phyloP scores from a whole-genome alignment of 1,140 invertebrate species.

The Cydia splendana region DNA sequence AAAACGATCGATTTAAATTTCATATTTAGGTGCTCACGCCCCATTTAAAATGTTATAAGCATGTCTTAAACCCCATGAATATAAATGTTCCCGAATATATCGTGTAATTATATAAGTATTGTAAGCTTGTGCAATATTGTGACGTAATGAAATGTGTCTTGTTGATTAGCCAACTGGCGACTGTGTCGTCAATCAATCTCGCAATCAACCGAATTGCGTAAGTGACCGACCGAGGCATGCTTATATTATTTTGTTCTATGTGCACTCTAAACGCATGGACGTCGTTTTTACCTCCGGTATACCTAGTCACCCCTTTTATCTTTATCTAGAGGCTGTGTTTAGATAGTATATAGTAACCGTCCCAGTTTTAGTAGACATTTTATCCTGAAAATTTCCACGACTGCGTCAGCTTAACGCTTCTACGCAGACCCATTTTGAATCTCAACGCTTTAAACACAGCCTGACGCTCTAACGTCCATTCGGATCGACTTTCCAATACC shows the following conservation, averaged over 20 bases:
- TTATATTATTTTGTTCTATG: constrained; percentile 56
- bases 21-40: not conserved
- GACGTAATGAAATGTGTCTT: constrained; percentile 74
- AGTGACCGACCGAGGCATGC: constrained; percentile 81
- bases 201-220: constrained; percentile 94
- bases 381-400: not conserved
- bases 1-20: not conserved
- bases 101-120: constrained; percentile 19
- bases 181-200: constrained; percentile 93
- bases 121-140: constrained; percentile 69
- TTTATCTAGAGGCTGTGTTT: constrained; percentile 33
- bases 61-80: not conserved
- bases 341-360: constrained; percentile 39
- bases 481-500: not conserved
- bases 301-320: constrained; percentile 27
- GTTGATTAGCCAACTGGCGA: constrained; percentile 91
- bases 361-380: constrained; percentile 7
- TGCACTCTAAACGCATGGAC: constrained; percentile 67
- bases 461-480: constrained; percentile 7
- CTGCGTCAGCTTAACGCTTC: constrained; percentile 22
- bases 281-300: constrained; percentile 44
- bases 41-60: constrained; percentile 13
- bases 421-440: not conserved
- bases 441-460: constrained; percentile 27
- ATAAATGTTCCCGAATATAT: constrained; percentile 10